These are phyloP conservation scores for Vesta saturnalis DNA, from an alignment of 2,888 invertebrate species.

Conservation along the genomic window DNA sequence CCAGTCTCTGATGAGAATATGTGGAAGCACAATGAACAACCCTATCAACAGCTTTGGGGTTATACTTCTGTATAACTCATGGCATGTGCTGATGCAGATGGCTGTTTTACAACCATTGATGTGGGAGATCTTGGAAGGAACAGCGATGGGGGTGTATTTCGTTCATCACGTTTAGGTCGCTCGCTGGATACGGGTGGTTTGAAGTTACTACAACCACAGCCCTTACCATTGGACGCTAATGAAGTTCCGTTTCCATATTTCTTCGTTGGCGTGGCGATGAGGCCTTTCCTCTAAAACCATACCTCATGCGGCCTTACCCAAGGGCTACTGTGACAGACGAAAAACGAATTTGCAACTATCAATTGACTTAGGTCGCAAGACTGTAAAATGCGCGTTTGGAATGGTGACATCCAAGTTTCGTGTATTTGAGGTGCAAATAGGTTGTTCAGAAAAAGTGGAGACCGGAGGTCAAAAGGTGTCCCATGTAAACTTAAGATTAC, in stretches of 20 bases:
- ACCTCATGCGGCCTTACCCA: background rate
- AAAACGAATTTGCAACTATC: background rate
- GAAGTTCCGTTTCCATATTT: background rate
- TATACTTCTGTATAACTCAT: background rate
- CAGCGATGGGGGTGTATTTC: background rate
- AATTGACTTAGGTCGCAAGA: background rate
- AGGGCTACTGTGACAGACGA: background rate
- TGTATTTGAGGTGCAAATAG: background rate
- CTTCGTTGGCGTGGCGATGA: background rate
- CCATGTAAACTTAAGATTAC: background rate
- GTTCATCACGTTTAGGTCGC: background rate
- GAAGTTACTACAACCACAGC: background rate
- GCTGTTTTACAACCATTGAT: background rate
- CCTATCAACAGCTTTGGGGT: background rate
- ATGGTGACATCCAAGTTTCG: background rate
- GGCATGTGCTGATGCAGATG: conserved; percentile 2
- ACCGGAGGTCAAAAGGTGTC: background rate
- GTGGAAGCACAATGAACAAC: background rate
- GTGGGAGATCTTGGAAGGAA: background rate
- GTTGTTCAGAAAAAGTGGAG: background rate
- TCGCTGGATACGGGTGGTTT: background rate
- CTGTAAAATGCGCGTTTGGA: background rate
- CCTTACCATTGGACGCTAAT: background rate
- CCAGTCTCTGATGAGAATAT: background rate
- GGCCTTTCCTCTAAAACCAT: background rate